Base-by-base conservation (phyloP, 2,888 invertebrate species). In the Apocheima hispidaria region DNA sequence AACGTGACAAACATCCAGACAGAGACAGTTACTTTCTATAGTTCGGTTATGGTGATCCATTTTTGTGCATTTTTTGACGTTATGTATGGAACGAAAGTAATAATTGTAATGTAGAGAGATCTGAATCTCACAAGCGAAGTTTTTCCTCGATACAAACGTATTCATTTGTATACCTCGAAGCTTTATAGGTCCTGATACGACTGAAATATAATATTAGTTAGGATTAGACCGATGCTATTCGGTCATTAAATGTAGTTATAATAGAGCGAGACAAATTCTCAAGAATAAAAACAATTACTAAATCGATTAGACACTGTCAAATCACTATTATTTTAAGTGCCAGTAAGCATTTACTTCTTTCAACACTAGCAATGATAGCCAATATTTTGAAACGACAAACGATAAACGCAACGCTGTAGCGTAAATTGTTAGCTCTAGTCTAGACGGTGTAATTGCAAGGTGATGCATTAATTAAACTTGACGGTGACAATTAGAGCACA, bases 371-470 rank as follows among this genome's bases (percentile, higher is more conserved):
- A 66, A 71, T 74, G 66, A 70, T 78, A 75, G 71, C 73, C 73
- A 75, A 77, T 77, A 79, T 84, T 84, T 83, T 74, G 75, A 78
- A 82, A 82, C 66, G 66, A 65, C 70, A 69, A 69, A 65, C 74
- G 70, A 71, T 69, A 73, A 75, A 74, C 73, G 69, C 60, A 73
- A 72, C 70, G 71, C 72, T 67, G 62, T 70, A 74, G 74, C 74
- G 55, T 41, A 77, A 78, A 60, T 63, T 60, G 53, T 70, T 73
- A 71, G 65, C 65, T 83, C 16, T 30, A 12, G 30, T 84, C 85
- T 87, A 88, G 85, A 87, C 85, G 41, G 76, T 72, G 77, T 83
- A 87, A 87, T 84, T 82, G 79, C 78, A 81, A 79, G 75, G 75
- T 77, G 69, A 69, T 77, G 77, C 73, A 77, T 83, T 82, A 80